Percentiles rank a stretch among this genome's conserved stretches.
phyloP scores from a whole-genome alignment of 2,113 vertebrate species.

The Nycticryphes semicollaris region DNA sequence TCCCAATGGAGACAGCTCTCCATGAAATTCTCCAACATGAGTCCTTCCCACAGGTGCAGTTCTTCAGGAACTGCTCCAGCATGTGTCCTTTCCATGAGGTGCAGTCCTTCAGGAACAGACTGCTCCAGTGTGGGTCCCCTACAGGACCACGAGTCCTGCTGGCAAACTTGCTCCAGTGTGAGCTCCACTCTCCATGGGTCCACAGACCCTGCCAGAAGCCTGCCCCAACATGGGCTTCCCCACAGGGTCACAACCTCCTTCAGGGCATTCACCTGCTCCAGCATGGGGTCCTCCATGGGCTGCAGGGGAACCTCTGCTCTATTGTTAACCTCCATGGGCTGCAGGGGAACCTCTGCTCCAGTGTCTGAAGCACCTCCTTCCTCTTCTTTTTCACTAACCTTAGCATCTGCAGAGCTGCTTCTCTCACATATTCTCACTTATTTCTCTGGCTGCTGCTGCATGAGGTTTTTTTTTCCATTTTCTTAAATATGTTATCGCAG shows the following conservation, averaged over 20 bases:
- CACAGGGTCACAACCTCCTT: background rate
- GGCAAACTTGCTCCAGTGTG: background rate
- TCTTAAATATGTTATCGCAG: background rate
- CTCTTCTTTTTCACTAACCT: background rate
- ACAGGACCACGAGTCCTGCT: background rate
- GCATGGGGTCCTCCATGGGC: background rate
- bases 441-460: background rate
- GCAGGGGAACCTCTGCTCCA: background rate
- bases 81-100: background rate
- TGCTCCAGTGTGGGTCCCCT: background rate
- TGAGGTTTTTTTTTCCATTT: background rate
- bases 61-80: background rate
- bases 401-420: background rate
- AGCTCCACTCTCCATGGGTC: background rate
- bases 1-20: background rate
- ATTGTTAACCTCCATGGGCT: background rate
- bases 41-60: background rate
- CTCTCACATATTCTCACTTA: background rate
- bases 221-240: background rate
- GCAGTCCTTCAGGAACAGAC: background rate
- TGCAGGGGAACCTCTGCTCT: background rate
- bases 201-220: background rate
- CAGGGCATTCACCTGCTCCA: background rate
- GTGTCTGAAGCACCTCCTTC: background rate
- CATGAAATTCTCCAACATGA: background rate